Evolutionary conservation across 1,140 invertebrate genomes (phyloP), one percentile per base, ranked within the genome.

Genomic region (Diachasmimorpha longicaudata): DNA sequence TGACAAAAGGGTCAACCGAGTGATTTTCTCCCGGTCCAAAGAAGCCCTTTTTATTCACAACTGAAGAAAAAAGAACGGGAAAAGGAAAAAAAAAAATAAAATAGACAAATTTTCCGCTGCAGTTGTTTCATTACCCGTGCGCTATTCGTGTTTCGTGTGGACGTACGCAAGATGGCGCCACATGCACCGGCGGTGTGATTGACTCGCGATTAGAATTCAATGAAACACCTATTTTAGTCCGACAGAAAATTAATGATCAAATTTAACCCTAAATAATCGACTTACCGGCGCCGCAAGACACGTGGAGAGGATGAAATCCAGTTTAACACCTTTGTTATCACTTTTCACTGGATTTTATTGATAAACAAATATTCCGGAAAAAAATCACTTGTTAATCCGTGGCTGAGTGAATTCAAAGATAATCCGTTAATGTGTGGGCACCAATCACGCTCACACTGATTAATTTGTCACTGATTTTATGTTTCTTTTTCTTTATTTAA

Each of bases 251-350:
- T 4, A 25, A 0, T 66, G n/a, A 19, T 4, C 4, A 1, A 1
- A 16, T 4, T 55, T 55, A 14, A 16, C 8, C 21, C 2, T 2
- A 31, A 23, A 31, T 66, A 66, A 9, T 23, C 2, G 13, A 87
- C 87, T 87, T 86, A 88, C 86, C 86, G 85, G 84, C 80, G 78
- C 81, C 79, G 82, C 79, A 70, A 83, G 79, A 72, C 81, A 82
- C 75, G 80, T 84, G 25, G 84, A 78, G 67, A 82, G 74, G 70
- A 84, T 78, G 82, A 84, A 85, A 86, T 88, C 85, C 86, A 87
- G 85, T 79, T 86, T 86, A 82, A 76, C 75, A 81, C 70, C 44
- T 66, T 76, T 68, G 14, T 68, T 39, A 25, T 19, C 82, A 82
- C 80, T 81, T 46, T 77, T 42, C 75, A 75, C 75, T 74, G 69